Evolutionary conservation across 2,113 vertebrate genomes (phyloP).

Genomic region (Acanthochromis polyacanthus): DNA sequence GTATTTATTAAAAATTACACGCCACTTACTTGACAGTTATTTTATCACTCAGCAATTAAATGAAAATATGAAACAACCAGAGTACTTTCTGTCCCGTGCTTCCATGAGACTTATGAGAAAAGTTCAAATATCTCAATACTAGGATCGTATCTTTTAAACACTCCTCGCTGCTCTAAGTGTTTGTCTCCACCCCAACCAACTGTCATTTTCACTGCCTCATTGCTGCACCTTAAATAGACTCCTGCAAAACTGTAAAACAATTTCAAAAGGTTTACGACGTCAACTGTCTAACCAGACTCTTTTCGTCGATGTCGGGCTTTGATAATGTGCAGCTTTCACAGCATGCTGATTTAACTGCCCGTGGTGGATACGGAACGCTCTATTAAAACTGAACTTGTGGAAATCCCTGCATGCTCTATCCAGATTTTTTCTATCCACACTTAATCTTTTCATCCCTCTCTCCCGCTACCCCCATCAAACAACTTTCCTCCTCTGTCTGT

Average conservation of each 20-base stretch:
- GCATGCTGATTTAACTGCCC: conserved; percentile 30
- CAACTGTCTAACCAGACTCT: conserved; percentile 20
- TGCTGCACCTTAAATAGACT: conserved; percentile 17
- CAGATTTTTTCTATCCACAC: conserved; percentile 22
- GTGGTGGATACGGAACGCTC: conserved; percentile 19
- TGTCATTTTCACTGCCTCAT: conserved; percentile 4
- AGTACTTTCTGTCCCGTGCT: not conserved
- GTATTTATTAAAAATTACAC: conserved; percentile 18
- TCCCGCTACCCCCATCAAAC: conserved; percentile 59
- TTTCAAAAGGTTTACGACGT: conserved; percentile 33
- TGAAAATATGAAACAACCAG: not conserved
- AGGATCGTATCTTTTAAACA: conserved; percentile 21
- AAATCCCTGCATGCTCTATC: conserved; percentile 47
- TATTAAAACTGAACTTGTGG: conserved; percentile 43
- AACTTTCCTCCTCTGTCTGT: conserved; percentile 74
- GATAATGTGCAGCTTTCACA: conserved; percentile 46
- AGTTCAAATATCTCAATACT: conserved; percentile 7
- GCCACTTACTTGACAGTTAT: conserved; percentile 17
- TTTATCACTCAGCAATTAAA: conserved; percentile 17
- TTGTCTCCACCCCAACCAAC: conserved; percentile 2
- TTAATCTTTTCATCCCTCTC: conserved; percentile 55
- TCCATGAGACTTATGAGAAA: conserved; percentile 3
- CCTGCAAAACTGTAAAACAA: conserved; percentile 15
- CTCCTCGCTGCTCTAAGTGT: conserved; percentile 12
- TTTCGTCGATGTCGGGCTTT: conserved; percentile 29